Conservation (phyloP, 2,113 vertebrate genomes). For the Camelus dromedarius region DNA sequence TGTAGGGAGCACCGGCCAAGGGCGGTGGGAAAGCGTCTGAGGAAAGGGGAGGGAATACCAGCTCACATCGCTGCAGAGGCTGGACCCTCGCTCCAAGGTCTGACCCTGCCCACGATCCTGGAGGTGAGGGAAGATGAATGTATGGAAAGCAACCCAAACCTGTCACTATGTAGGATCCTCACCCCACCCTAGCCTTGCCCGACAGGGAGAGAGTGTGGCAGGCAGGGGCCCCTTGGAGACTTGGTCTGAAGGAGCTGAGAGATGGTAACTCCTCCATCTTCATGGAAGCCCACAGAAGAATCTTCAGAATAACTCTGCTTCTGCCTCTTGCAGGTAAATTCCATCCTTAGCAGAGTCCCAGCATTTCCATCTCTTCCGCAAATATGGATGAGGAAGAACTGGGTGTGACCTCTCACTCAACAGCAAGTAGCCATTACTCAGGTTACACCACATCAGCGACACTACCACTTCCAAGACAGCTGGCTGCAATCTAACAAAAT, state of each 20-base stretch:
- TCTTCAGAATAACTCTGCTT: neutral
- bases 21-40: neutral
- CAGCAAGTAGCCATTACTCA: neutral
- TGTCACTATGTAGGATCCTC: neutral
- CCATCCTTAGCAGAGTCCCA: neutral
- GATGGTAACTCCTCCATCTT: neutral
- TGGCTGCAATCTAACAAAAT: neutral
- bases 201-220: neutral
- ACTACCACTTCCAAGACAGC: neutral
- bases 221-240: neutral
- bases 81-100: neutral
- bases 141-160: neutral
- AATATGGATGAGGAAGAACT: neutral
- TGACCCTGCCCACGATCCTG: neutral
- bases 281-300: neutral
- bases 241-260: neutral
- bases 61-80: neutral
- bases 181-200: neutral
- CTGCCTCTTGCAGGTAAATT: neutral
- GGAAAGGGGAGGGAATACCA: neutral
- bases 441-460: neutral
- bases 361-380: neutral
- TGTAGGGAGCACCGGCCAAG: neutral
- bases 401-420: neutral
- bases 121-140: neutral